A percentile compares a stretch with the other conserved stretches of the same genome.
These are phyloP conservation scores for Bergia sp. DNA, from an alignment of 92 coral and sea anemone species.

Conservation along the genomic window DNA sequence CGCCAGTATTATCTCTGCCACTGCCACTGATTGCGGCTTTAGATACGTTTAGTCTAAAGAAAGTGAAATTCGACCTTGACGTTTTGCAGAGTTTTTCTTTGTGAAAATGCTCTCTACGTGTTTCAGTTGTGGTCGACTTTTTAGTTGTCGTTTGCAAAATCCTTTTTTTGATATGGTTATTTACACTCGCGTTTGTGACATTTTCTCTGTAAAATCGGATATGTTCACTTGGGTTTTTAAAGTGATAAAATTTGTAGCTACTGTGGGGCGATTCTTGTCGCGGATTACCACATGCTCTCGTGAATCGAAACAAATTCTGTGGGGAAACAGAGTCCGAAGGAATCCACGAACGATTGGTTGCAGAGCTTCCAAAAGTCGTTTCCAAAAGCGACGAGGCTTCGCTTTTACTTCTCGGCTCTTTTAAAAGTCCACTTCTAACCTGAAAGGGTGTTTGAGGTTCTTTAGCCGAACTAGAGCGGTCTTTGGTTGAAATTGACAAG, in stretches of 20 bases:
- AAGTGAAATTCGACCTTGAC: constrained; percentile 37
- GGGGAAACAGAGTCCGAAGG: constrained; percentile 37
- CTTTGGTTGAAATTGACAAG: background rate
- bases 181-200: constrained; percentile 63
- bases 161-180: constrained; percentile 53
- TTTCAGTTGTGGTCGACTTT: constrained; percentile 18
- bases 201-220: constrained; percentile 74
- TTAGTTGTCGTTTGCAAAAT: constrained; percentile 36
- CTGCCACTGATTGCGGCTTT: constrained; percentile 9
- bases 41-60: constrained; percentile 56
- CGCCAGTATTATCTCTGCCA: constrained; percentile 1
- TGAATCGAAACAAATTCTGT: background rate
- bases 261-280: constrained; percentile 54
- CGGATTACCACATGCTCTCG: constrained; percentile 8
- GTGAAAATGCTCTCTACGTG: background rate
- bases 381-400: constrained; percentile 6
- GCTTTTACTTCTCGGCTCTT: constrained; percentile 14
- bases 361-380: background rate
- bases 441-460: background rate
- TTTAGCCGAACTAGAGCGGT: constrained; percentile 24
- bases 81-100: constrained; percentile 25
- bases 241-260: constrained; percentile 73
- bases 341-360: constrained; percentile 10
- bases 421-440: constrained; percentile 1
- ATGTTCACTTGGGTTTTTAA: constrained; percentile 54